Evolutionary conservation across 2,797 vertebrate species (phyloP), one percentile per base, ranked within the genome.

Genomic region (Steatocranus sp.): DNA sequence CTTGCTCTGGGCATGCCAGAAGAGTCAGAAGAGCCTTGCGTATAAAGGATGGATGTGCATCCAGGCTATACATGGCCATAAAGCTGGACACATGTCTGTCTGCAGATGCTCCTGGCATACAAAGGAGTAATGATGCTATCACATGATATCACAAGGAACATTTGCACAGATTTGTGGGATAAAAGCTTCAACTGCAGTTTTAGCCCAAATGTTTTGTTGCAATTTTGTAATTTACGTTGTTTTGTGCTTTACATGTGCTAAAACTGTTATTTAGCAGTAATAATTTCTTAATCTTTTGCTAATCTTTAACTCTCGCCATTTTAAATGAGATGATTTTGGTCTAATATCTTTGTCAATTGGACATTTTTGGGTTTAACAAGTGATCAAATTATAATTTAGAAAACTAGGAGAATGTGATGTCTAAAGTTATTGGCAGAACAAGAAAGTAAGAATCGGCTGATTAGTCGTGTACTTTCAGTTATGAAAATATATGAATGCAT

Each of bases 1-100:
- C 23, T 73, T 11, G 76, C 84, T 89, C 87, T 20, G 75, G 86
- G 89, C 86, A 76, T 30, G n/a, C 76, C 84, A 82, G 61, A 49
- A 20, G 73, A 89, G 53, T 38, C 63, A 53, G 81, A 75, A 11
- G 80, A 86, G 79, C 25, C 48, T 82, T 3, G 20, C 17, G 8
- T 50, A 76, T 83, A 70, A 87, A 25, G 41, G 41, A 83, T 20
- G 49, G 8, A 3, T 78, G 58, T 30, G 23, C n/a, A 32, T 80
- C 27, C 78, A 2, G 78, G 51, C 10, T 25, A 4, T 18, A 6
- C 14, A 30, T 18, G 63, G 73, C 50, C 15, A 17, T 12, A 17
- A 56, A 50, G 75, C 78, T 6, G 15, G 58, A 23, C 17, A 1
- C 25, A 6, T 1, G 68, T 50, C 54, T 75, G 76, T 53, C 73